These are phyloP conservation scores for Numenius phaeopus DNA, from an alignment of 2,797 vertebrate genomes.

Conservation along the genomic window DNA sequence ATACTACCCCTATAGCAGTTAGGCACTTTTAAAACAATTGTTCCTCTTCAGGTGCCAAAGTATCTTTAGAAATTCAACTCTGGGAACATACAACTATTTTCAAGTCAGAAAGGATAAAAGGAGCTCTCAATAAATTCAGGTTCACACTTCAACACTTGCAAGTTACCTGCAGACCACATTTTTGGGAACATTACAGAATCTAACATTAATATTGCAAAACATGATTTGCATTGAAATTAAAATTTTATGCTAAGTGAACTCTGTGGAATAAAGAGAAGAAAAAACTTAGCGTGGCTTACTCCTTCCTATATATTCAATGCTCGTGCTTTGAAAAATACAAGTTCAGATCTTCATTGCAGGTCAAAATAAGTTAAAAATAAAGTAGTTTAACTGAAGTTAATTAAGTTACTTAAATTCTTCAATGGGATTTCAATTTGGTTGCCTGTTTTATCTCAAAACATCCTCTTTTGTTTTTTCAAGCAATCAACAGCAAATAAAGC, in stretches of 20 bases:
- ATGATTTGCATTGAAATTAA: neutral
- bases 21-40: neutral
- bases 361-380: neutral
- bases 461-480: neutral
- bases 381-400: neutral
- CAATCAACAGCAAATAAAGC: neutral
- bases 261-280: neutral
- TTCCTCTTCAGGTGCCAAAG: neutral
- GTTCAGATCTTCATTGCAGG: neutral
- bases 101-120: neutral
- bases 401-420: neutral
- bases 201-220: conserved; percentile 19
- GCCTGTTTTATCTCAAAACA: conserved; percentile 4
- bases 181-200: neutral
- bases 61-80: neutral
- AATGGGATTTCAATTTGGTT: neutral
- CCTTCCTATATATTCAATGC: neutral
- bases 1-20: neutral
- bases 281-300: neutral
- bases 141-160: neutral
- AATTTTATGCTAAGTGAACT: conserved; percentile 17
- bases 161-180: neutral
- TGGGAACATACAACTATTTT: neutral
- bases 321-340: neutral
- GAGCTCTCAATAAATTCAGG: neutral